Percentiles rank a stretch among this genome's conserved stretches.
phyloP scores from a whole-genome alignment of 2,888 invertebrate species.

The Ormyrus labotus region DNA sequence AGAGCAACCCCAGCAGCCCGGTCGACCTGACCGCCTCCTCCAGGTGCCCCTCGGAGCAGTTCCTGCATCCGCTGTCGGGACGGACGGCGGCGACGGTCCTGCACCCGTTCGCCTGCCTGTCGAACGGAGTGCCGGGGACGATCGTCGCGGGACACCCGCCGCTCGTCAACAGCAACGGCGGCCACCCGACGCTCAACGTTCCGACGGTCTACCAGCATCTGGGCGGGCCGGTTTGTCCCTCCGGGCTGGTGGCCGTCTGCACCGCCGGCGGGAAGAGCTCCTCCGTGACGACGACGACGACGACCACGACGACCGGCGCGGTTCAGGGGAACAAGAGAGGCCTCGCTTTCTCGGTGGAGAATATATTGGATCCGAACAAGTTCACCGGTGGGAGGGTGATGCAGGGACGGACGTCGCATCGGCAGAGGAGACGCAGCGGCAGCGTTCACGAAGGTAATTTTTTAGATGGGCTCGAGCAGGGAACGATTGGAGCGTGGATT shows the following conservation, averaged over 20 bases:
- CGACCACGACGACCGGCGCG: constrained; percentile 72
- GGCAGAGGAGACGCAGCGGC: constrained; percentile 68
- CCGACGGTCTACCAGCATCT: constrained; percentile 16
- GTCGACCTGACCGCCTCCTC: constrained; percentile 75
- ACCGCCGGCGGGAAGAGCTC: not conserved
- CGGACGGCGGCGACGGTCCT: constrained; percentile 28
- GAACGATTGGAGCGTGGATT: no score
- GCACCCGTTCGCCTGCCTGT: constrained; percentile 66
- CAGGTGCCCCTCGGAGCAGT: constrained; percentile 62
- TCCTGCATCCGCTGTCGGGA: constrained; percentile 66
- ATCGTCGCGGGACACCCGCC: constrained; percentile 48
- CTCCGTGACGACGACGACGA: constrained; percentile 13
- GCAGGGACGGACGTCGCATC: constrained; percentile 65
- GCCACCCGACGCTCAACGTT: constrained; percentile 1
- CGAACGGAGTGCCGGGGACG: constrained; percentile 59
- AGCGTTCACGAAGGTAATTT: constrained; percentile 72
- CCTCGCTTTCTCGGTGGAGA: constrained; percentile 92
- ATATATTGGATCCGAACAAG: constrained; percentile 92
- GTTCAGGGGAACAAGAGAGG: constrained; percentile 80
- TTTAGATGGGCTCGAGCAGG: no score
- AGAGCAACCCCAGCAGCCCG: constrained; percentile 73
- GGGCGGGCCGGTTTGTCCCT: constrained; percentile 42
- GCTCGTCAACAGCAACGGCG: constrained; percentile 1
- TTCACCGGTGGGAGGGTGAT: constrained; percentile 82
- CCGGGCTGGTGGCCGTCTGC: constrained; percentile 14